Conservation (phyloP, 2,113 vertebrate genomes). For the Seriola quinqueradiata region DNA sequence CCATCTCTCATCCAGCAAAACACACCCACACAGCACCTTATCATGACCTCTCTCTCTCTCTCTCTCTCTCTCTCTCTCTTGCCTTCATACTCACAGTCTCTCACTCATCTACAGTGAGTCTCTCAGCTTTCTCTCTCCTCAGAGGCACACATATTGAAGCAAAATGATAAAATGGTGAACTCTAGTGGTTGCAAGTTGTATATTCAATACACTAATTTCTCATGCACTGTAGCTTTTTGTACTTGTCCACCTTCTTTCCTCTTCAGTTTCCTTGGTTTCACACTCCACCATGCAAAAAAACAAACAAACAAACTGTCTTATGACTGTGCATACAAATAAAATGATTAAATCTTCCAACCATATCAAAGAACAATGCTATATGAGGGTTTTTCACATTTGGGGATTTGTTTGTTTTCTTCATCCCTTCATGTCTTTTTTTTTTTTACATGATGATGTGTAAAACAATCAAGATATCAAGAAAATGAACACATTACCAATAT, state of each 20-base stretch:
- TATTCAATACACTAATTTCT: neutral
- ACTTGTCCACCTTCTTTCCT: neutral
- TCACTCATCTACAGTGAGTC: neutral
- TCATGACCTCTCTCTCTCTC: constrained; percentile 26
- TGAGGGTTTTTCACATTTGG: neutral
- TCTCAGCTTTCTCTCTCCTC: neutral
- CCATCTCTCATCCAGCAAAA: constrained; percentile 60
- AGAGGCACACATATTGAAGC: neutral
- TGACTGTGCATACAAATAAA: neutral
- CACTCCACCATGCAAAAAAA: neutral
- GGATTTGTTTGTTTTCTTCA: neutral
- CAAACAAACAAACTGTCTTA: neutral
- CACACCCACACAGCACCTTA: constrained; percentile 59
- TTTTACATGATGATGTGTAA: too few relatives aligned
- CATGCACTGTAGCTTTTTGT: neutral
- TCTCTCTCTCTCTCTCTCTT: neutral
- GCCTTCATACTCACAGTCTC: neutral
- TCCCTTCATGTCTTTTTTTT: neutral
- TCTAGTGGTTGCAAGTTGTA: constrained; percentile 50
- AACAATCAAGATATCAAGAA: too few relatives aligned
- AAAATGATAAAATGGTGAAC: constrained; percentile 30
- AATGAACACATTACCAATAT: neutral
- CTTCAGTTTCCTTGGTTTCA: too few relatives aligned
- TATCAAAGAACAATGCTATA: neutral
- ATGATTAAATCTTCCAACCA: neutral